phyloP scores from a whole-genome alignment of 2,888 invertebrate species.

The Chirona hameri region DNA sequence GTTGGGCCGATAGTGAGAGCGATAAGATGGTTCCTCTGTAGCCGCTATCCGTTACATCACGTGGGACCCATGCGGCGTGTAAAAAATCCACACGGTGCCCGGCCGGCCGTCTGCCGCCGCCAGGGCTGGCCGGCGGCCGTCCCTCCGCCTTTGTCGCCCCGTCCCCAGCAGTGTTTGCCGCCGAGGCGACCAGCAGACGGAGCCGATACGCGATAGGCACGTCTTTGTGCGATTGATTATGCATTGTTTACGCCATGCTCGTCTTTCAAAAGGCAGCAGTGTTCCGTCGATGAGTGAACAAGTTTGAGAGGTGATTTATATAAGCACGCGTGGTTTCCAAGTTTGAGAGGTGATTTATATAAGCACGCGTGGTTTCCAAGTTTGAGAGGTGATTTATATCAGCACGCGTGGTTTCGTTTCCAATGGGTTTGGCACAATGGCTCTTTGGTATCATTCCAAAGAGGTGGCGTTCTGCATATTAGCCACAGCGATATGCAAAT shows the following conservation, averaged over 20 bases:
- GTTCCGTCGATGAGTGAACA: too few species aligned
- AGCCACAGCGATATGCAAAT: too few species aligned
- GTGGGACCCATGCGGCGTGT: slow-evolving; percentile 11
- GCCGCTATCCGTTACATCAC: background rate
- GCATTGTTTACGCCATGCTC: background rate
- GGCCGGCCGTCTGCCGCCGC: background rate
- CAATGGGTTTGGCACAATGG: too few species aligned
- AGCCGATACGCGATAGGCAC: background rate
- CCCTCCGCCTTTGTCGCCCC: background rate
- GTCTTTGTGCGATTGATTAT: background rate
- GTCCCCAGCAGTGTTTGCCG: background rate
- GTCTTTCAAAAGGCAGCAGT: too few species aligned
- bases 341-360: too few species aligned
- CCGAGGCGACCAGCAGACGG: background rate
- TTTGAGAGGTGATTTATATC: too few species aligned
- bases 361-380: too few species aligned
- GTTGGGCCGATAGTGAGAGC: slow-evolving; percentile 12
- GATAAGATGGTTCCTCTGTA: slow-evolving; percentile 1
- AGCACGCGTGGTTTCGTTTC: too few species aligned
- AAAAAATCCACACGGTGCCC: background rate
- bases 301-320: too few species aligned
- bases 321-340: too few species aligned
- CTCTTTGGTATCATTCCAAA: too few species aligned
- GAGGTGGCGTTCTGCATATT: too few species aligned
- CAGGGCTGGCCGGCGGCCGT: background rate